Percentiles rank a stretch among this genome's conserved stretches.
Evolutionary conservation across 2,113 vertebrate species (phyloP).

Genomic region (Emydocephalus ijimae): DNA sequence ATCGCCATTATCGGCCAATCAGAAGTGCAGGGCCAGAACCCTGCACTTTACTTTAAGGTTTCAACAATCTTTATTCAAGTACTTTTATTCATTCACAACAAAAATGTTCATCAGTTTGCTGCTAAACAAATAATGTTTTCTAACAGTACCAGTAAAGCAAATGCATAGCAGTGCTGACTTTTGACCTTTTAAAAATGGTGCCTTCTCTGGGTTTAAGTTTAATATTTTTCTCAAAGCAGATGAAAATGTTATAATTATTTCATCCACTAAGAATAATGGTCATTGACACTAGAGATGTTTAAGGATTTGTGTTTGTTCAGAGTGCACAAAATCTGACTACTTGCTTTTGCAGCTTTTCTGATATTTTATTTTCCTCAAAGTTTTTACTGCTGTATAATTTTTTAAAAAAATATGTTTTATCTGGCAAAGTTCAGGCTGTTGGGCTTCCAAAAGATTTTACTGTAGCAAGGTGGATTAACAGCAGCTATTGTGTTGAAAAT

Average conservation of each 20-base stretch:
- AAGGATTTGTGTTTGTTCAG: not conserved
- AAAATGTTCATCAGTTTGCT: not conserved
- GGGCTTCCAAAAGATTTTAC: not conserved
- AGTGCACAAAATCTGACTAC: not conserved
- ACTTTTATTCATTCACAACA: too few species aligned
- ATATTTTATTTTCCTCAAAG: not conserved
- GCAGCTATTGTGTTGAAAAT: conserved; percentile 6
- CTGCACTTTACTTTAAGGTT: too few species aligned
- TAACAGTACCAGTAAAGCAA: not conserved
- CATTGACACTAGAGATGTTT: not conserved
- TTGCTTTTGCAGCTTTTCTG: not conserved
- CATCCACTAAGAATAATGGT: conserved; percentile 5
- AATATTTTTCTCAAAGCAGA: not conserved
- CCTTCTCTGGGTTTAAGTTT: not conserved
- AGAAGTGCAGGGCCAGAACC: too few species aligned
- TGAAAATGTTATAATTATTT: not conserved
- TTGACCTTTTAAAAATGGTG: conserved; percentile 15
- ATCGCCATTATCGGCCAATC: too few species aligned
- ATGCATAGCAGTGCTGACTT: not conserved
- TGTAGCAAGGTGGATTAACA: not conserved
- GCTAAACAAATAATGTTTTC: not conserved
- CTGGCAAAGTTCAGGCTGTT: not conserved
- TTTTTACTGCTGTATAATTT: not conserved
- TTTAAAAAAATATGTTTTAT: not conserved
- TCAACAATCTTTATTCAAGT: too few species aligned